Percentiles rank a stretch among this genome's conserved stretches.
These are phyloP conservation scores for Darevskia mixta DNA, from an alignment of 2,797 vertebrate species.

Conservation along the genomic window DNA sequence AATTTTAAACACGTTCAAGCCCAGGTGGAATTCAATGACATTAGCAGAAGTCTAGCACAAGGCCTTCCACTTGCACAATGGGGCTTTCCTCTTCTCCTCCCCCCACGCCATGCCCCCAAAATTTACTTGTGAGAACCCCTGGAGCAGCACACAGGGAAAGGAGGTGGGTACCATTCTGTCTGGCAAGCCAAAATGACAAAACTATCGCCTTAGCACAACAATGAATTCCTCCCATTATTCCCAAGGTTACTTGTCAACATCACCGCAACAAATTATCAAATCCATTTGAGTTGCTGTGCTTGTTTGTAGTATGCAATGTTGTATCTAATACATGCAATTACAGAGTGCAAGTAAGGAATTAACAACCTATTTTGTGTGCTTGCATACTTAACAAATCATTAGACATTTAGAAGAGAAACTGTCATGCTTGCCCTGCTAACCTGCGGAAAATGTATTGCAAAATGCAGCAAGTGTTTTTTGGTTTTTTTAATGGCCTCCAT, in stretches of 20 bases:
- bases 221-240: neutral
- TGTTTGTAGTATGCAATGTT: conserved; percentile 20
- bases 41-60: too few species aligned
- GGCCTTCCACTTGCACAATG: too few species aligned
- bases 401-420: conserved; percentile 34
- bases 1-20: conserved; percentile 9
- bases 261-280: conserved; percentile 38
- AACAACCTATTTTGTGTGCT: conserved; percentile 21
- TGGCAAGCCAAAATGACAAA: too few species aligned
- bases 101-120: too few species aligned
- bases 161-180: too few species aligned
- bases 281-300: conserved; percentile 23
- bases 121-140: too few species aligned
- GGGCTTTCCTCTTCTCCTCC: too few species aligned
- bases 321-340: neutral
- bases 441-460: conserved; percentile 32
- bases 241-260: conserved; percentile 29
- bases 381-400: conserved; percentile 33
- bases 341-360: conserved; percentile 3
- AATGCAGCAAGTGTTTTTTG: conserved; percentile 10
- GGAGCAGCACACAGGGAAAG: too few species aligned
- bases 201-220: too few species aligned
- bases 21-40: too few species aligned
- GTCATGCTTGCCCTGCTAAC: conserved; percentile 29
- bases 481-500: neutral